Conservation (phyloP, 2,113 vertebrate species). For the Rattus rattus region DNA sequence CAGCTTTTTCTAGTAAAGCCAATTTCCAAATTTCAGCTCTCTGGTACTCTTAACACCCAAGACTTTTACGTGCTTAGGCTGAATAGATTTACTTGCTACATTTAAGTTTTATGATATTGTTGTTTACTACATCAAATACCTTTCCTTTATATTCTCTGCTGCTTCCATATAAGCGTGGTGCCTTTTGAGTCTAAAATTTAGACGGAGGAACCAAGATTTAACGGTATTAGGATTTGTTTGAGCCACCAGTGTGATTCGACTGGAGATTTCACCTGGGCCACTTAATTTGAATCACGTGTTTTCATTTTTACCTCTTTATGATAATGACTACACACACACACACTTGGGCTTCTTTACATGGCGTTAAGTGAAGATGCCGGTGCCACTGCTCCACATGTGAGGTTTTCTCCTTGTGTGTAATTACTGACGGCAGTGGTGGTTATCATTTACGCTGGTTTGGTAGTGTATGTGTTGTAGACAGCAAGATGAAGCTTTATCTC, state of each 20-base stretch:
- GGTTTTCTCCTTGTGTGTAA: not conserved
- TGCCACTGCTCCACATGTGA: not conserved
- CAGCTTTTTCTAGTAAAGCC: conserved; percentile 20
- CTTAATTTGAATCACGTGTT: not conserved
- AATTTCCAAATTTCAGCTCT: conserved; percentile 27
- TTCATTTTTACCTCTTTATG: conserved; percentile 1
- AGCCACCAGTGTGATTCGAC: not conserved
- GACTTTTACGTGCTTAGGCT: not conserved
- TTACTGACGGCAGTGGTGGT: not conserved
- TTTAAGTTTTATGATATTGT: not conserved
- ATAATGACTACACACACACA: not conserved
- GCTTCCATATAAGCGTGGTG: not conserved
- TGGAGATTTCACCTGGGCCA: not conserved
- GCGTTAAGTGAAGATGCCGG: not conserved
- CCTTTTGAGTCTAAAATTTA: not conserved
- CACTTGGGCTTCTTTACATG: not conserved
- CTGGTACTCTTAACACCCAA: conserved; percentile 6
- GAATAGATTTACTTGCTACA: conserved; percentile 17
- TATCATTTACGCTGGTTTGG: not conserved
- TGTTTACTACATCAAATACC: not conserved
- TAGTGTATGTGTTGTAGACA: not conserved
- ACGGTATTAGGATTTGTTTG: not conserved
- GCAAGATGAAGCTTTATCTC: not conserved
- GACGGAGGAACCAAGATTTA: not conserved
- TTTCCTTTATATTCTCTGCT: conserved; percentile 35